Percentiles rank a stretch among this genome's conserved stretches.
phyloP scores from a whole-genome alignment of 1,140 invertebrate species.

The Rhagoletis pomonella region DNA sequence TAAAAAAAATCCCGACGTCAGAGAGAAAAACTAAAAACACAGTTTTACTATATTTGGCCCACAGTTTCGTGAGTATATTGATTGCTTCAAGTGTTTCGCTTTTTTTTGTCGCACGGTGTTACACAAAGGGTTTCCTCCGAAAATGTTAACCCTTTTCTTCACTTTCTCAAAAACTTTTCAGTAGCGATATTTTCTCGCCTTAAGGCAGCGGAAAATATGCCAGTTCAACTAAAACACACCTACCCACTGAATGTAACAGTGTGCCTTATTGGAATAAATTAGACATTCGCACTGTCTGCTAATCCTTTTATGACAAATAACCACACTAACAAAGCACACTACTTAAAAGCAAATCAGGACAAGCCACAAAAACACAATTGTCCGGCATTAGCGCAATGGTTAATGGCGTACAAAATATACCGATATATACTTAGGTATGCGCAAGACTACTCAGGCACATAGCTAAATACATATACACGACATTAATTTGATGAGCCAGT shows the following conservation, averaged over 20 bases:
- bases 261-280: background rate
- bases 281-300: background rate
- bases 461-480: background rate
- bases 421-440: too few relatives aligned
- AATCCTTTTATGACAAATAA: background rate
- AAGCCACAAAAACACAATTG: background rate
- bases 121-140: too few relatives aligned
- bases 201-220: background rate
- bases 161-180: too few relatives aligned
- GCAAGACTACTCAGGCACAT: background rate
- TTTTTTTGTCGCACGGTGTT: too few relatives aligned
- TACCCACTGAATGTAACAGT: background rate
- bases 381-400: background rate
- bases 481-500: slow-evolving; percentile 12
- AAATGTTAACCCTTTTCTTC: too few relatives aligned
- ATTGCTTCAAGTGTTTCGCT: too few relatives aligned
- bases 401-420: slow-evolving; percentile 11
- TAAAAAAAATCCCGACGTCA: too few relatives aligned
- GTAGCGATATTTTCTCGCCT: too few relatives aligned
- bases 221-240: background rate
- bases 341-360: background rate
- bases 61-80: too few relatives aligned
- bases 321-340: background rate
- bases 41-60: too few relatives aligned
- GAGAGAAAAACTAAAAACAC: too few relatives aligned